These are phyloP conservation scores for Microctenopoma stevenorrisi DNA, from an alignment of 2,797 vertebrate genomes.

Conservation along the genomic window DNA sequence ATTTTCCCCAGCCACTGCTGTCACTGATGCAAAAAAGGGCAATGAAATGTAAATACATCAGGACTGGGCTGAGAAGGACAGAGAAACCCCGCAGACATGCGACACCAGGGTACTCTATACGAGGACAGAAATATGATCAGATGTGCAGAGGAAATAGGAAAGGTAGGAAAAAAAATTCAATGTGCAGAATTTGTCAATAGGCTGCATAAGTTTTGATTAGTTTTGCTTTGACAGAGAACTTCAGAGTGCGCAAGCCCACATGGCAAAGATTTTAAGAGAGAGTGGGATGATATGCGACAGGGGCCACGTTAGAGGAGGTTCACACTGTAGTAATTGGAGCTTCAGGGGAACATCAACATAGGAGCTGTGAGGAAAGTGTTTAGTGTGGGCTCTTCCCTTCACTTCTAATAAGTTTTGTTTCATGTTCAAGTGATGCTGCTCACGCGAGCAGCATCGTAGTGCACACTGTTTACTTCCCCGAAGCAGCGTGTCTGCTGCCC, in stretches of 20 bases:
- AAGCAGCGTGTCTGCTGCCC: neutral
- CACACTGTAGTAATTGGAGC: slow-evolving; percentile 12
- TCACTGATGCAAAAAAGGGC: slow-evolving; percentile 64
- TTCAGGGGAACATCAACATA: slow-evolving; percentile 28
- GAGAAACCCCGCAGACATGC: slow-evolving; percentile 16
- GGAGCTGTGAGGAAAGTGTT: slow-evolving; percentile 4
- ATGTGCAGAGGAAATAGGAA: neutral
- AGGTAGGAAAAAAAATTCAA: neutral
- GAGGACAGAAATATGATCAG: slow-evolving; percentile 10
- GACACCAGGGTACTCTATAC: neutral
- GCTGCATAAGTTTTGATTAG: slow-evolving; percentile 30
- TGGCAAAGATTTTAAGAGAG: slow-evolving; percentile 27
- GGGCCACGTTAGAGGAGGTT: slow-evolving; percentile 39
- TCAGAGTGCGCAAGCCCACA: slow-evolving; percentile 16
- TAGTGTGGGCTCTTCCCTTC: slow-evolving; percentile 25
- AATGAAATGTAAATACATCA: slow-evolving; percentile 59
- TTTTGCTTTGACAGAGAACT: slow-evolving; percentile 30
- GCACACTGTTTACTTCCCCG: neutral
- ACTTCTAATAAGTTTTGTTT: slow-evolving; percentile 12
- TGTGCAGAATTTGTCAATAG: slow-evolving; percentile 21
- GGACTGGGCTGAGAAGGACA: slow-evolving; percentile 14
- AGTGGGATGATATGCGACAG: slow-evolving; percentile 38
- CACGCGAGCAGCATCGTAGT: neutral
- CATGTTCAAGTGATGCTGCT: neutral
- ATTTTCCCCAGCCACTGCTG: slow-evolving; percentile 62